Conservation (phyloP, 2,113 vertebrate species). For the Ophthalmolycus amberensis region DNA sequence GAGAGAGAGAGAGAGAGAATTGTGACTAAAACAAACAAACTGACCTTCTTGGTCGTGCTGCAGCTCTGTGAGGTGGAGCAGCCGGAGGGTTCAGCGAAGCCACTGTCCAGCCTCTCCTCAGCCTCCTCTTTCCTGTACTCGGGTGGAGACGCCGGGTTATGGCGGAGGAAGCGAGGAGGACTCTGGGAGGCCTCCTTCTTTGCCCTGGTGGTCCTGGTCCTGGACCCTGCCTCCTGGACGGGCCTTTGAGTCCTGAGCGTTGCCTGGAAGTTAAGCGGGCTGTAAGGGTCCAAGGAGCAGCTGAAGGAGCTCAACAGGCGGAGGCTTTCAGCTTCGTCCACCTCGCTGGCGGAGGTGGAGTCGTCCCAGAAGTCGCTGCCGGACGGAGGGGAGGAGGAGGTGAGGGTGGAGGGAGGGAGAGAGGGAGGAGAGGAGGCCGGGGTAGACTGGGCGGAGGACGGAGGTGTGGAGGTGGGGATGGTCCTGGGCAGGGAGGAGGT, state of each 20-base stretch:
- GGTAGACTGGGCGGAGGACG: slow-evolving; percentile 51
- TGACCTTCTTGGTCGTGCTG: slow-evolving; percentile 76
- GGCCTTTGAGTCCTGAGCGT: slow-evolving; percentile 79
- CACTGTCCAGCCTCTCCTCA: slow-evolving; percentile 74
- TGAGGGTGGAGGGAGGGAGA: slow-evolving; percentile 36
- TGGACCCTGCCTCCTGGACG: neutral
- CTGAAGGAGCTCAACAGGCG: slow-evolving; percentile 90
- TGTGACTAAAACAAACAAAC: neutral
- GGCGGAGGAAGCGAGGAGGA: neutral
- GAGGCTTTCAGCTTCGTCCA: slow-evolving; percentile 87
- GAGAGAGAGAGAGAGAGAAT: too few species aligned
- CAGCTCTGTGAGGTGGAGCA: neutral
- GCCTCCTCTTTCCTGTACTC: slow-evolving; percentile 66
- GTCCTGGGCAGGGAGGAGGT: slow-evolving; percentile 29
- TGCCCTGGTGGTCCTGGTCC: neutral
- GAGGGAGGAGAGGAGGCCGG: slow-evolving; percentile 39
- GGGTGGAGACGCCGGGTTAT: neutral
- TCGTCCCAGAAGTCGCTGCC: slow-evolving; percentile 73
- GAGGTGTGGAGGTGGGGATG: slow-evolving; percentile 44
- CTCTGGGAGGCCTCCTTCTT: neutral
- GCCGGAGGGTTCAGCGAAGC: slow-evolving; percentile 57
- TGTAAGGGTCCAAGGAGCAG: slow-evolving; percentile 90
- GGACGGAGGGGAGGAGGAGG: slow-evolving; percentile 25
- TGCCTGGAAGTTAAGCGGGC: slow-evolving; percentile 91
- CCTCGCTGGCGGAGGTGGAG: slow-evolving; percentile 73